Base-by-base conservation (phyloP, 2,888 invertebrate genomes). In the Drosophila paramelanica region DNA sequence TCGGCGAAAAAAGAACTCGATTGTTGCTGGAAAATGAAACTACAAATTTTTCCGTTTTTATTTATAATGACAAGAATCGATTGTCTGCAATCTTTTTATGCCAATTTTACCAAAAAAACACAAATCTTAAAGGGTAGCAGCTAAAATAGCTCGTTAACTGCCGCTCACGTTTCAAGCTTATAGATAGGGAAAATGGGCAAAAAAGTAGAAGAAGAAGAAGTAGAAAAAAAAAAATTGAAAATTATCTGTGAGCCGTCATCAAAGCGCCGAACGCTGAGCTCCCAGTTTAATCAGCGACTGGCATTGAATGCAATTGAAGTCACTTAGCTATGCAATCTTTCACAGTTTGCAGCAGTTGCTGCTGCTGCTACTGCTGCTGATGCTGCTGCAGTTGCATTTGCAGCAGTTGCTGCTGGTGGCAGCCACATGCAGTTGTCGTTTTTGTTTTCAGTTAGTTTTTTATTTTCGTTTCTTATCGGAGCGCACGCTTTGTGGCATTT, bases 271-370 rank as follows among this genome's bases (percentile, higher is more conserved):
- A 68, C 67, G 60, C 49, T 39, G 55, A 67, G 69, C 58, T 47
- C 39, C 50, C 53, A 61, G 76, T 75, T 77, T 88, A 88, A 83
- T 83, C 89, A 87, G 87, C 64, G 82, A 87, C 82, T 74, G 74
- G 42, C 89, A 71, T 58, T 67, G 65, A 79, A 77, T 71, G 79
- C 89, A 83, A 89, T 83, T 87, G 79, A 84, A 83, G 81, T 81
- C 88, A 83, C 85, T 83, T 89, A 78, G 76, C 83, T 64, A 81
- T 86, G 83, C 85, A 87, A 83, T 83, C 85, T 87, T 89, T 89
- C 79, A 78, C 88, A 81, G 81, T 81, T 81, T 83, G 58, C 61
- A 59, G 17, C 45, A 58, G 31, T 43, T 47, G 36, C 13, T 58
- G 51, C 42, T 23, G 42, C 41, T 53, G 61, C 36, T 25, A n/a